A percentile compares a stretch with the other conserved stretches of the same genome.
These are phyloP conservation scores for Thumatha senex DNA, from an alignment of 2,888 invertebrate species.

Conservation along the genomic window DNA sequence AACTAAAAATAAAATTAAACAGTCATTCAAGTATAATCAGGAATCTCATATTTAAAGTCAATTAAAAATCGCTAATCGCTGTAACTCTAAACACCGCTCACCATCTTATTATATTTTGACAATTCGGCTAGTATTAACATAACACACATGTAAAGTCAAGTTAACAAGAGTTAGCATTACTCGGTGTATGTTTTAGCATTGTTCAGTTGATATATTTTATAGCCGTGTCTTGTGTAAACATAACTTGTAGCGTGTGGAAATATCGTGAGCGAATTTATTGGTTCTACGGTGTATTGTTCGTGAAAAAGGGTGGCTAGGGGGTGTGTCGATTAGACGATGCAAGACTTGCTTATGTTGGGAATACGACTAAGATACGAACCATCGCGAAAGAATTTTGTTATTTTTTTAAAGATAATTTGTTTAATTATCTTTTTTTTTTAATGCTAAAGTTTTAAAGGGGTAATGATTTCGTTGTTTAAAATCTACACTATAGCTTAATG, in stretches of 20 bases:
- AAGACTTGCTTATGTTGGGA: slow-evolving; percentile 15
- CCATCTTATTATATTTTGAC: slow-evolving; percentile 67
- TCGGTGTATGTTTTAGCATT: slow-evolving; percentile 74
- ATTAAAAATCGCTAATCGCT: slow-evolving; percentile 41
- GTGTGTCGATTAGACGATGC: slow-evolving; percentile 38
- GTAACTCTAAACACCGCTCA: slow-evolving; percentile 37
- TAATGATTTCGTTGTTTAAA: too few species aligned
- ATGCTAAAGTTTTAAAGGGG: too few species aligned
- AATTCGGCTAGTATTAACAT: slow-evolving; percentile 73
- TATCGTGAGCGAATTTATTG: slow-evolving; percentile 78
- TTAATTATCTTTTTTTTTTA: not conserved
- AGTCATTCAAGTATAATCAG: too few species aligned
- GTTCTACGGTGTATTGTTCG: slow-evolving; percentile 67
- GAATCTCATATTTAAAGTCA: not conserved
- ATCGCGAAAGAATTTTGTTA: not conserved
- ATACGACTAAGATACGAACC: not conserved
- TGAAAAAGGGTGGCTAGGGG: slow-evolving; percentile 50
- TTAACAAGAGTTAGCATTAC: slow-evolving; percentile 66
- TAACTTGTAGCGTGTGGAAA: slow-evolving; percentile 68
- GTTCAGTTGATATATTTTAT: slow-evolving; percentile 77
- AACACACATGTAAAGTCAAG: slow-evolving; percentile 55
- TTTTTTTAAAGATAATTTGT: not conserved
- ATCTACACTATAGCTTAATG: too few species aligned
- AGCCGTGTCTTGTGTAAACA: slow-evolving; percentile 80
- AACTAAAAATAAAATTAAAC: not conserved